phyloP scores from a whole-genome alignment of 64 coral and sea anemone species.

The Cladopsammia gracilis region DNA sequence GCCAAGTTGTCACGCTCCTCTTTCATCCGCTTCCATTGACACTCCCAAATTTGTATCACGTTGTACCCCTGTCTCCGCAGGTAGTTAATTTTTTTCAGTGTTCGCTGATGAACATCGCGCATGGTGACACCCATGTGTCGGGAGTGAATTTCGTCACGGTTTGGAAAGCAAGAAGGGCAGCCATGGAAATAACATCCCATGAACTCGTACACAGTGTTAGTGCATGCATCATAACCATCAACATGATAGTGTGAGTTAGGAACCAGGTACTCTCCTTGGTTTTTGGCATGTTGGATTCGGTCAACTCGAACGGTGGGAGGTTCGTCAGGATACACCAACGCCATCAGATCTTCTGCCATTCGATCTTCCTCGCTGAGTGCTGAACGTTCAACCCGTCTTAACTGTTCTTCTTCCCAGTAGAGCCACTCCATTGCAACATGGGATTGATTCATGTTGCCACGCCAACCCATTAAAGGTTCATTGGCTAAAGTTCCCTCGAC shows the following conservation, averaged over 20 bases:
- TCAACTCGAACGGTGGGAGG: neutral
- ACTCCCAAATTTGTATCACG: no score
- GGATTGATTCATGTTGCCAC: neutral
- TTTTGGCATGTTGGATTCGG: neutral
- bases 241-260: neutral
- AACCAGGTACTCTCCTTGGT: neutral
- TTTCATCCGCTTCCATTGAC: no score
- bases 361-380: neutral
- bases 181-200: conserved; percentile 1
- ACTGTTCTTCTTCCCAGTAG: neutral
- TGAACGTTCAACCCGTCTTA: neutral
- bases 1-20: no score
- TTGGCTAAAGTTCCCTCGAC: neutral
- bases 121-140: neutral
- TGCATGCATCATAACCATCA: neutral
- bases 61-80: no score
- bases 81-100: no score
- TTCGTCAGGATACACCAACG: neutral
- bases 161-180: neutral
- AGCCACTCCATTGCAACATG: neutral
- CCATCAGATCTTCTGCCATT: neutral
- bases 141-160: neutral
- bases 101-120: neutral
- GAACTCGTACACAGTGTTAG: conserved; percentile 14
- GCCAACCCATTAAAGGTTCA: conserved; percentile 33